A percentile compares a stretch with the other conserved stretches of the same genome.
Evolutionary conservation across 1,140 invertebrate species (phyloP).

Genomic region (Drosophila watanabei): DNA sequence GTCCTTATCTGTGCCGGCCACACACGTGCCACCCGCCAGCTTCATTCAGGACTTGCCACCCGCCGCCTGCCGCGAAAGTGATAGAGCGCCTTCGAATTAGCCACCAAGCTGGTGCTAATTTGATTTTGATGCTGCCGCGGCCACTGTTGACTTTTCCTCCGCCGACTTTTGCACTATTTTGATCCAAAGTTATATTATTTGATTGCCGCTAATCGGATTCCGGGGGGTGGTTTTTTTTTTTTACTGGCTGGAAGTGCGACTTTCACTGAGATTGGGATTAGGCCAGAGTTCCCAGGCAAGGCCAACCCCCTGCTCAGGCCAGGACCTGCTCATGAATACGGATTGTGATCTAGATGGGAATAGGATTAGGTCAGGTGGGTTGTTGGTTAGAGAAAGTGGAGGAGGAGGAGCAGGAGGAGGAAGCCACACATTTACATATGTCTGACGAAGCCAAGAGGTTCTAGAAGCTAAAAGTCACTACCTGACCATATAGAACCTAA

Average conservation of each 20-base stretch:
- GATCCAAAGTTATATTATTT: constrained; percentile 63
- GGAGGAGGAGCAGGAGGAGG: neutral
- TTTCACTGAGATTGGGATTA: constrained; percentile 70
- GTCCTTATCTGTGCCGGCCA: constrained; percentile 55
- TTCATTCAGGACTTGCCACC: neutral
- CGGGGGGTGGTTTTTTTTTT: constrained; percentile 28
- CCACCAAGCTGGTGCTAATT: constrained; percentile 79
- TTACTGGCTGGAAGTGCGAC: constrained; percentile 18
- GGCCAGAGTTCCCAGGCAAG: constrained; percentile 63
- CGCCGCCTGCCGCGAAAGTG: constrained; percentile 45
- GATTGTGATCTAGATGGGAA: constrained; percentile 1
- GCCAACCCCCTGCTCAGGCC: constrained; percentile 24
- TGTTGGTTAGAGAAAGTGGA: neutral
- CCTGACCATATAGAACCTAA: neutral
- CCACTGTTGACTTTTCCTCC: constrained; percentile 24
- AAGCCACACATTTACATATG: neutral
- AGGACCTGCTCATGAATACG: constrained; percentile 54
- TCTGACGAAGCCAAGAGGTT: neutral
- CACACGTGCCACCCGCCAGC: constrained; percentile 49
- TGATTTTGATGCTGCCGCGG: constrained; percentile 64
- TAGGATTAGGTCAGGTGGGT: constrained; percentile 8
- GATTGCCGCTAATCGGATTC: constrained; percentile 74
- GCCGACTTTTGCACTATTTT: constrained; percentile 21
- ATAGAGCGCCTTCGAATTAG: constrained; percentile 71
- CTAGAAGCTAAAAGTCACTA: neutral